Evolutionary conservation across 2,888 invertebrate genomes (phyloP), one percentile per base, ranked within the genome.

Genomic region (Pollenia angustigena): DNA sequence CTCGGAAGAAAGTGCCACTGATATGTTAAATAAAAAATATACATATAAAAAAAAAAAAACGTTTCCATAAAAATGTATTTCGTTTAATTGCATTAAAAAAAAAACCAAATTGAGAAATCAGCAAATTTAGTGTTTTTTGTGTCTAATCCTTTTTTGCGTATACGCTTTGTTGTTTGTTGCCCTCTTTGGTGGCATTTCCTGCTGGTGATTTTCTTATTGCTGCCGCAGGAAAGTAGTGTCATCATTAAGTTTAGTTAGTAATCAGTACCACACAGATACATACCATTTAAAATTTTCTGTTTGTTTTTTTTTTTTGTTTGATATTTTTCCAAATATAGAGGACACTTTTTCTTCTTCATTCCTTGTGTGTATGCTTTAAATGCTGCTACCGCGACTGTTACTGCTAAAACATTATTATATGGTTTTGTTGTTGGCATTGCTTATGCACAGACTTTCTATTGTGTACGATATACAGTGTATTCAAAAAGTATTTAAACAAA

Each of bases 261-360:
- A 48, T 71, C 76, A 71, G 56, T 56, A 50, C 54, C 54, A 62
- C 40, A 82, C 56, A 80, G 84, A 80, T 85, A 85, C 84, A 85
- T 80, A 85, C 68, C 68, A 85, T 85, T 85, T 84, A 74, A 52
- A 60, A 11, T 83, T 80, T 68, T 60, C 42, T 60, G 52, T 66
- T 18, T 46, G 46, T 12, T 69, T 62, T 85, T 69, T 62, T 85
- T 69, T 66, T 74, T 44, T 60, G 46, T 32, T 32, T 58, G 54
- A 62, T 46, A 44, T 62, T 76, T 52, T 78, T 74, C 87, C 87
- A 84, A 84, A 81, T 87, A 87, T 78, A 78, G 87, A 78, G 87
- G 87, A 87, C 84, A 84, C 78, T 84, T 87, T 86, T 84, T 84
- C 83, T 76, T 72, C 76, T 81, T 56, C 76, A 87, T 74, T 87